Evolutionary conservation across 1,140 invertebrate species (phyloP).

Genomic region (Latrodectus geometricus): DNA sequence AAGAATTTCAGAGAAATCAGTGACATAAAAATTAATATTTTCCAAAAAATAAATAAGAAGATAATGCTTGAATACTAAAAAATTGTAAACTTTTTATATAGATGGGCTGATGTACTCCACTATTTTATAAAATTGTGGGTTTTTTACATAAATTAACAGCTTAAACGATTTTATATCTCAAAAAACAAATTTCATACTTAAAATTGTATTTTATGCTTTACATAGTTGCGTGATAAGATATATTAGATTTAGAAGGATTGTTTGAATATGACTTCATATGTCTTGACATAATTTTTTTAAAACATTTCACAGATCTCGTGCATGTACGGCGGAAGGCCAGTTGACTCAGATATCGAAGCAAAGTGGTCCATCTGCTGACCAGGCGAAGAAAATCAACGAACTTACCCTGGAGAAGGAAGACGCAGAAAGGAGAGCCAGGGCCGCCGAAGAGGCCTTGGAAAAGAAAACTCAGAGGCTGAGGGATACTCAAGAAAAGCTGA

Average conservation of each 20-base stretch:
- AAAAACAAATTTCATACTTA: background rate
- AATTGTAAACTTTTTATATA: background rate
- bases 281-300: too few relatives aligned
- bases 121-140: background rate
- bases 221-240: too few relatives aligned
- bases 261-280: too few relatives aligned
- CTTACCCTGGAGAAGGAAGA: conserved; percentile 12
- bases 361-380: background rate
- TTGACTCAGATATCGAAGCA: conserved; percentile 12
- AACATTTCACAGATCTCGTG: conserved; percentile 14
- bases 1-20: too few relatives aligned
- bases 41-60: too few relatives aligned
- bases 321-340: conserved; percentile 20
- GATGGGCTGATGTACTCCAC: background rate
- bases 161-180: too few relatives aligned
- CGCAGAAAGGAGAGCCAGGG: conserved; percentile 12
- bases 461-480: conserved; percentile 66
- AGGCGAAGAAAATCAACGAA: background rate
- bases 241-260: too few relatives aligned
- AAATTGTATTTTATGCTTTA: background rate
- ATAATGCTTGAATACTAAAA: too few relatives aligned
- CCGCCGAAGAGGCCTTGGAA: conserved; percentile 41
- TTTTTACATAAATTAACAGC: too few relatives aligned
- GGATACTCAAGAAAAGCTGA: conserved; percentile 73
- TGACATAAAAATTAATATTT: too few relatives aligned